These are phyloP conservation scores for Rhinolophus sinicus DNA, from an alignment of 2,113 vertebrate genomes.

Conservation along the genomic window DNA sequence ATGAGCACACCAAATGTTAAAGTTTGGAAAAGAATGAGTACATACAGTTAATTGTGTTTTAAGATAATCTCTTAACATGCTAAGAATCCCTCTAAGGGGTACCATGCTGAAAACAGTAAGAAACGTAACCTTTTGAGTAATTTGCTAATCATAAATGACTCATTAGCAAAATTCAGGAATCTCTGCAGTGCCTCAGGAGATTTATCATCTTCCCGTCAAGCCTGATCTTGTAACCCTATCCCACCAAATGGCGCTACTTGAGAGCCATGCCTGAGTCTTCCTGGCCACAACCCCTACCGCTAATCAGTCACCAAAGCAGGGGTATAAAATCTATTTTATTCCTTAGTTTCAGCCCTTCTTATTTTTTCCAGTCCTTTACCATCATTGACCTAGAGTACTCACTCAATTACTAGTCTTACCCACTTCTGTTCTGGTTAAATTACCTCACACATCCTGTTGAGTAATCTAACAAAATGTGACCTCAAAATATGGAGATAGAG, in stretches of 20 bases:
- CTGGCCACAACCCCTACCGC: neutral
- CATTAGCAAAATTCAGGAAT: neutral
- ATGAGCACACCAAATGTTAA: neutral
- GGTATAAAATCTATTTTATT: neutral
- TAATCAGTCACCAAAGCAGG: neutral
- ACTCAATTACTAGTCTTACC: neutral
- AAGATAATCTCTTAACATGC: neutral
- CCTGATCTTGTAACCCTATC: neutral
- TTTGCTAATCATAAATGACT: neutral
- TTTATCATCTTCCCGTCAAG: neutral
- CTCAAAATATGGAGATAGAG: neutral
- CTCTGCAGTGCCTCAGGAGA: neutral
- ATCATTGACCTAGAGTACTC: neutral
- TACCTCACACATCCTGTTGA: neutral
- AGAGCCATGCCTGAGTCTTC: neutral
- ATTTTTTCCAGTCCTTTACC: neutral
- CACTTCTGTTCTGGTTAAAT: neutral
- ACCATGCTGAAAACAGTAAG: neutral
- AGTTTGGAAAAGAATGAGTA: neutral
- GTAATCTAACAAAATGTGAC: neutral
- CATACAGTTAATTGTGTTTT: neutral
- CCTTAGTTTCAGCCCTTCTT: neutral
- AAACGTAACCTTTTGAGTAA: neutral
- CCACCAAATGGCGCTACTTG: neutral
- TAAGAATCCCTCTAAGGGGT: neutral